These are phyloP conservation scores for Lordiphosa collinella DNA, from an alignment of 1,140 invertebrate genomes.

Conservation along the genomic window DNA sequence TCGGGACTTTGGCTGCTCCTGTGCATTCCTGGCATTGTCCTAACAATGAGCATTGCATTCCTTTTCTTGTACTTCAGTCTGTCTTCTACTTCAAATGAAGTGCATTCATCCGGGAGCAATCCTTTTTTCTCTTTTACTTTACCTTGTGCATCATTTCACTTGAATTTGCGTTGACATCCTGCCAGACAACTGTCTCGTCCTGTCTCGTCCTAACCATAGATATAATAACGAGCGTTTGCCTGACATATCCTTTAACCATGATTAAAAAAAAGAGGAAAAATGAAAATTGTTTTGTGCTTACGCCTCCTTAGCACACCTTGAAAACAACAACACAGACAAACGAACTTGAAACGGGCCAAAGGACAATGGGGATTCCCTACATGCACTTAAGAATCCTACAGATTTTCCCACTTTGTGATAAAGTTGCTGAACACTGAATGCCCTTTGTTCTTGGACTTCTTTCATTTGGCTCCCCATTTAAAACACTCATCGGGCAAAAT, in stretches of 20 bases:
- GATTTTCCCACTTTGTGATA: conserved; percentile 75
- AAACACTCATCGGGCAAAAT: conserved; percentile 46
- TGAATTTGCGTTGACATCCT: conserved; percentile 74
- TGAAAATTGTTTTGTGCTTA: conserved; percentile 76
- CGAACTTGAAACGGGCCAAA: conserved; percentile 43
- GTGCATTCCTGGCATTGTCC: conserved; percentile 28
- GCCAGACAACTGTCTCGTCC: conserved; percentile 25
- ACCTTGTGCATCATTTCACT: conserved; percentile 69
- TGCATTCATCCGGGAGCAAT: conserved; percentile 75
- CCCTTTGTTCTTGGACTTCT: conserved; percentile 50
- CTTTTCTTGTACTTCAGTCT: conserved; percentile 18
- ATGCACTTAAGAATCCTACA: conserved; percentile 73
- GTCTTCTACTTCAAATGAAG: conserved; percentile 71
- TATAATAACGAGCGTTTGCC: conserved; percentile 52
- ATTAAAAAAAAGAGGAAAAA: conserved; percentile 69
- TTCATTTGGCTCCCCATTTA: conserved; percentile 37
- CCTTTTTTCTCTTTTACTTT: conserved; percentile 47
- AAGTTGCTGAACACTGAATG: conserved; percentile 57
- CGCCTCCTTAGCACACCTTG: conserved; percentile 76
- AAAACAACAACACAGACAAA: conserved; percentile 56
- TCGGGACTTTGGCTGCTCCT: conserved; percentile 9
- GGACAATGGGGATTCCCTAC: conserved; percentile 47
- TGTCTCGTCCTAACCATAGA: conserved; percentile 6
- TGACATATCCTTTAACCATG: conserved; percentile 75
- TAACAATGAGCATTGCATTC: conserved; percentile 57